Evolutionary conservation across 2,888 invertebrate genomes (phyloP), one percentile per base, ranked within the genome.

Genomic region (Tipula vernalis): DNA sequence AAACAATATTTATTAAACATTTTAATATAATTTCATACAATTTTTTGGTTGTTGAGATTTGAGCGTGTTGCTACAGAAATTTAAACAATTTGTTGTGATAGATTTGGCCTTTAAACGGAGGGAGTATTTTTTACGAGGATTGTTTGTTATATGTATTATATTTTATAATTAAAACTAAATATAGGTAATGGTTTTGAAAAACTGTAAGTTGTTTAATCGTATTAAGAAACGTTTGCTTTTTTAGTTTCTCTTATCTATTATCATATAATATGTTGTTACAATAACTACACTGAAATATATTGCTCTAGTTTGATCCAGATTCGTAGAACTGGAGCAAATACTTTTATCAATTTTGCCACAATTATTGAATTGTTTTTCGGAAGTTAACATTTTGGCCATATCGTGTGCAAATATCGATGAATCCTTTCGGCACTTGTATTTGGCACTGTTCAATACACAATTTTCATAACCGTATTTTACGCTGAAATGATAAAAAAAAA

Each of bases 381-480:
- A 90, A 0, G 92, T 90, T 47, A 91, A 87, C 89, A 91, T 90
- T 89, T 90, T 90, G n/a, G 91, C 91, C 41, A 91, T 90, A 86
- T 90, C 90, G 15, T 90, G 89, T 41, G 91, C 91, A 85, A 91
- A 91, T 87, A 89, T 89, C 0, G 91, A 91, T 86, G 91, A 91
- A 86, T 90, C 89, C 57, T 89, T 89, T 87, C 91, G 90, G 88
- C 91, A 91, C 87, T 91, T 92, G 88, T 90, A 91, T 87, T 87
- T 87, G 5, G 92, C 91, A 85, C 91, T 91, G 39, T 91, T 91
- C 88, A 90, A 90, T 87, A 91, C 90, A 89, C 91, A 91, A 51
- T 90, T 90, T 88, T 91, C 91, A 86, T 91, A 91, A 41, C 91
- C 91, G 87, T 90, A 89, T n/a, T 91, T 90, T 51, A 91, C 90